Percentiles rank a stretch among this genome's conserved stretches.
phyloP scores from a whole-genome alignment of 1,140 invertebrate species.

The Papilio helenus region DNA sequence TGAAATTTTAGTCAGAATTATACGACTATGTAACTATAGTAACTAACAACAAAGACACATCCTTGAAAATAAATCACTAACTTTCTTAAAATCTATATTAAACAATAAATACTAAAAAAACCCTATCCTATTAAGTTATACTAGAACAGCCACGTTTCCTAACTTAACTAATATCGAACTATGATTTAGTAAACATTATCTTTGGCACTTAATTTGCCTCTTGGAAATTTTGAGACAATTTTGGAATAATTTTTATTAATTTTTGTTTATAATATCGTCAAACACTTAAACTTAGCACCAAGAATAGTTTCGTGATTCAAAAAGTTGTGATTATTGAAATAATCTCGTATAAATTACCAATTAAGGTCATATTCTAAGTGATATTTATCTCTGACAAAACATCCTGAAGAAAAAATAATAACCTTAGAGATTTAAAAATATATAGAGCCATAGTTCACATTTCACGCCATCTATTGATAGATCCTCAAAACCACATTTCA shows the following conservation, averaged over 20 bases:
- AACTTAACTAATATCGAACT: slow-evolving; percentile 30
- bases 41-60: slow-evolving; percentile 1
- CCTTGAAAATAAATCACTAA: slow-evolving; percentile 7
- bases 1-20: no score
- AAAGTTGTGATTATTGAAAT: not conserved
- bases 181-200: not conserved
- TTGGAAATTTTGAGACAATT: not conserved
- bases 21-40: not conserved
- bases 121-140: slow-evolving; percentile 14
- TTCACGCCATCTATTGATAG: no score
- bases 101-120: slow-evolving; percentile 35
- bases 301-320: not conserved
- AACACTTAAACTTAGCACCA: not conserved
- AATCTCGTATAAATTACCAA: not conserved
- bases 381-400: not conserved
- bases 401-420: not conserved
- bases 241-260: not conserved
- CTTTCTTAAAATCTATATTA: slow-evolving; percentile 11
- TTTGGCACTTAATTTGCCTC: slow-evolving; percentile 29
- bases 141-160: slow-evolving; percentile 35
- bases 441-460: no score
- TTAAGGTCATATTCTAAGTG: no score
- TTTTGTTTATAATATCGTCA: not conserved
- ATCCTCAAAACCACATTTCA: no score
- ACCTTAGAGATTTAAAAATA: no score